Evolutionary conservation across 2,888 invertebrate genomes (phyloP).

Genomic region (Campoplex capitator): DNA sequence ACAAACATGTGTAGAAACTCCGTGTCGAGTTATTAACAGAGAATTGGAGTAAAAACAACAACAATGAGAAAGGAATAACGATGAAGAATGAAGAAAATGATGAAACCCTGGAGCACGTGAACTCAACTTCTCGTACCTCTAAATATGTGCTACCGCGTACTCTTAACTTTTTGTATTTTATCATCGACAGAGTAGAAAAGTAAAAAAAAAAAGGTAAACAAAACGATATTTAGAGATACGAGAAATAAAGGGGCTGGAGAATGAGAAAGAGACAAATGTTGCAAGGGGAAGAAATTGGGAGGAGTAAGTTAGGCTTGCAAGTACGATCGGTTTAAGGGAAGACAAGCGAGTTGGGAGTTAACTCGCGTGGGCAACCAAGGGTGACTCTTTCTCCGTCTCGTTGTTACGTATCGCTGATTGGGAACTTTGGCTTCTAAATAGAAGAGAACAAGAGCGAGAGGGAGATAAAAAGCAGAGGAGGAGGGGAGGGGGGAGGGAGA

Average conservation of each 20-base stretch:
- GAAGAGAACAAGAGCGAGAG: constrained; percentile 38
- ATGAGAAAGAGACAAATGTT: constrained; percentile 15
- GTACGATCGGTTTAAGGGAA: constrained; percentile 42
- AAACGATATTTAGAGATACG: background rate
- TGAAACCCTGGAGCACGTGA: background rate
- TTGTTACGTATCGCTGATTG: constrained; percentile 67
- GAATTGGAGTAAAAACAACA: too few species aligned
- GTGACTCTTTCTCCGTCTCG: constrained; percentile 34
- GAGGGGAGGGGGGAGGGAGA: constrained; percentile 15
- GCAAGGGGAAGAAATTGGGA: background rate
- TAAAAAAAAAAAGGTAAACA: background rate
- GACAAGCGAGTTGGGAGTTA: constrained; percentile 60
- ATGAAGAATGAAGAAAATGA: background rate
- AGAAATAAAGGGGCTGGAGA: constrained; percentile 2
- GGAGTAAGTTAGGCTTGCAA: constrained; percentile 17
- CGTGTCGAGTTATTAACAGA: too few species aligned
- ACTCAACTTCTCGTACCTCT: too few species aligned
- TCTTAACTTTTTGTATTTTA: too few species aligned
- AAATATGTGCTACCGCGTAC: too few species aligned
- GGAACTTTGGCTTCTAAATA: constrained; percentile 62
- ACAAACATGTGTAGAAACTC: too few species aligned
- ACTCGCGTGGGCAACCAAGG: constrained; percentile 42
- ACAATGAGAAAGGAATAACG: background rate
- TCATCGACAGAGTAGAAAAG: background rate
- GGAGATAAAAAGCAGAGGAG: background rate